Conservation (phyloP, 92 coral and sea anemone genomes). For the Palythoa caribaeorum region DNA sequence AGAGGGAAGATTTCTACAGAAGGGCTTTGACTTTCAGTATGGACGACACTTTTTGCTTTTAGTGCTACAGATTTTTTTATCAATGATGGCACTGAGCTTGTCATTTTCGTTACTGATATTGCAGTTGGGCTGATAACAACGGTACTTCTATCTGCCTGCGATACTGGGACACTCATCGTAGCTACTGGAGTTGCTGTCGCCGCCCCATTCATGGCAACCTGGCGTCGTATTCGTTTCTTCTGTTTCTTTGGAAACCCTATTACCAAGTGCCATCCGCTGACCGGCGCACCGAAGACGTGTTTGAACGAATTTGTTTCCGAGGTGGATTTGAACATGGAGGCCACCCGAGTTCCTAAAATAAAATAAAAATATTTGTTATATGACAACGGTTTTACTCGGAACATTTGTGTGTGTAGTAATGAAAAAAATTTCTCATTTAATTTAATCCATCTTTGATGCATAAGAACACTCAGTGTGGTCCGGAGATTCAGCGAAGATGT, state of each 20-base stretch:
- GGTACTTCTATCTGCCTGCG: slow-evolving; percentile 24
- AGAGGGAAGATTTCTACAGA: background rate
- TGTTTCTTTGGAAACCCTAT: slow-evolving; percentile 81
- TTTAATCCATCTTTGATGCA: no score
- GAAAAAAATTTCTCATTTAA: no score
- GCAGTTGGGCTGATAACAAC: slow-evolving; percentile 5
- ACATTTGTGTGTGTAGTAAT: no score
- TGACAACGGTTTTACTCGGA: background rate
- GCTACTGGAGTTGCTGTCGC: slow-evolving; percentile 34
- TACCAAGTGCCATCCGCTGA: slow-evolving; percentile 92
- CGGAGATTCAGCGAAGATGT: no score
- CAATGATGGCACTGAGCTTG: background rate
- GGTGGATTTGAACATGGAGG: slow-evolving; percentile 83
- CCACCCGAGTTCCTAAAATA: slow-evolving; percentile 72
- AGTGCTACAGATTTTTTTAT: background rate
- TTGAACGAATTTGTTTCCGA: slow-evolving; percentile 84
- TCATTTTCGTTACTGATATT: background rate
- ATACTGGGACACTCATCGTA: slow-evolving; percentile 19
- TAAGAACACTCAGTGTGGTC: no score
- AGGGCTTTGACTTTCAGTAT: background rate
- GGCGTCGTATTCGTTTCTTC: slow-evolving; percentile 88
- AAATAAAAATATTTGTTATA: background rate
- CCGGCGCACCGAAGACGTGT: slow-evolving; percentile 74
- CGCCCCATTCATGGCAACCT: slow-evolving; percentile 53
- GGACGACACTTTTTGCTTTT: background rate